Evolutionary conservation across 2,888 invertebrate genomes (phyloP), one percentile per base, ranked within the genome.

Genomic region (Seladonia tumulorum): DNA sequence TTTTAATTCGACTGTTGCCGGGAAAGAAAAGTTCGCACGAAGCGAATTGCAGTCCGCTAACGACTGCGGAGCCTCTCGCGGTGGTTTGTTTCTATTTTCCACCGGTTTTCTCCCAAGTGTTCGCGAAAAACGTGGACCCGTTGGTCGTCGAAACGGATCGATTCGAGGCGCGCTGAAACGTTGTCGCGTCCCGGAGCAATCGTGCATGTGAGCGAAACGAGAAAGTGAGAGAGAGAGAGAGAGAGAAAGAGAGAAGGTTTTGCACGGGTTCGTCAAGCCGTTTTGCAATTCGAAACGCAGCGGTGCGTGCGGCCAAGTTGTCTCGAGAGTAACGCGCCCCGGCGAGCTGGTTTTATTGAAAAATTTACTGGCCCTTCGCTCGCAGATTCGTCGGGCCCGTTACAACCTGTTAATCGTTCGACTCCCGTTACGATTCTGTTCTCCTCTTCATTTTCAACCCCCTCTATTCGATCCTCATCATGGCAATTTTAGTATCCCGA

Each of bases 201-300:
- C 83, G 87, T 70, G 76, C 86, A 82, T 87, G 77, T 29, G 75
- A 82, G 63, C 71, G 74, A 71, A 63, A 35, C 68, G 63, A 29
- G 29, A 29, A 18, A 60, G n/a, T n/a, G 57, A n/a, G 57, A 16
- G 47, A 49, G 47, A 49, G 47, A 49, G 16, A 49, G 14, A 49
- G 16, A 49, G 49, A 49, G 49, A 49, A 5, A 60, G 60, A 60
- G 25, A 60, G 25, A 25, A 25, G 14, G 25, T 25, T 60, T 25
- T 25, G 60, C 25, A 8, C 66, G 35, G 16, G 66, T 66, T 66
- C 66, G 66, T 66, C 66, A 42, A 80, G 68, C 35, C 71, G 85
- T 84, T 86, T 84, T 84, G 84, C 87, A 77, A 87, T 87, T 87
- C 79, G 79, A 66, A 18, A 79, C 81, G 87, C 87, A 79, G 81